Percentiles rank a stretch among this genome's conserved stretches.
phyloP scores from a whole-genome alignment of 2,797 vertebrate genomes.

The Notolepis coatsorum region DNA sequence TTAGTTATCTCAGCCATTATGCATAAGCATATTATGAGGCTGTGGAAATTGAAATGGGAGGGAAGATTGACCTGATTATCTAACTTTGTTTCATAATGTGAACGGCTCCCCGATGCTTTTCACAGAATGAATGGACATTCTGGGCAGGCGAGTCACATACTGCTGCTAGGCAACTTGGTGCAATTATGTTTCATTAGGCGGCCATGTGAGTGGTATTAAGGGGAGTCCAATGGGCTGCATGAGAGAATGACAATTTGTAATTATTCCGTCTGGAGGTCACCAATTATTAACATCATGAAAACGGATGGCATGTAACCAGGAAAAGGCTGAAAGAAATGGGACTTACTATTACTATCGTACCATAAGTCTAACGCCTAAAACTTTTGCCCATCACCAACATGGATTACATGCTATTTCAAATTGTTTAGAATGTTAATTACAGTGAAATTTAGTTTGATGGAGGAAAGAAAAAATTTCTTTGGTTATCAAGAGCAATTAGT shows the following conservation, averaged over 20 bases:
- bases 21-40: conserved; percentile 57
- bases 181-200: conserved; percentile 32
- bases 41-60: conserved; percentile 56
- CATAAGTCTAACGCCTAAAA: too few species aligned
- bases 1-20: conserved; percentile 60
- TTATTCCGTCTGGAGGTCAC: conserved; percentile 50
- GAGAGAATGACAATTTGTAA: conserved; percentile 10
- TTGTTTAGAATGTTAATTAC: too few species aligned
- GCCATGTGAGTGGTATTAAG: background rate
- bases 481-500: background rate
- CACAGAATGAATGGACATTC: conserved; percentile 50
- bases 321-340: too few species aligned
- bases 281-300: conserved; percentile 32
- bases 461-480: too few species aligned
- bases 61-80: conserved; percentile 61
- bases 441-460: too few species aligned
- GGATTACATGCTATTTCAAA: too few species aligned
- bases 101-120: conserved; percentile 48
- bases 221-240: conserved; percentile 7
- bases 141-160: conserved; percentile 33
- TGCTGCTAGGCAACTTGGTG: conserved; percentile 5
- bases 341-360: too few species aligned
- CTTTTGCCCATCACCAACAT: too few species aligned
- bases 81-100: conserved; percentile 51
- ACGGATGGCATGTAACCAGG: background rate